phyloP scores from a whole-genome alignment of 2,888 invertebrate species.

The Syrphus vitripennis region DNA sequence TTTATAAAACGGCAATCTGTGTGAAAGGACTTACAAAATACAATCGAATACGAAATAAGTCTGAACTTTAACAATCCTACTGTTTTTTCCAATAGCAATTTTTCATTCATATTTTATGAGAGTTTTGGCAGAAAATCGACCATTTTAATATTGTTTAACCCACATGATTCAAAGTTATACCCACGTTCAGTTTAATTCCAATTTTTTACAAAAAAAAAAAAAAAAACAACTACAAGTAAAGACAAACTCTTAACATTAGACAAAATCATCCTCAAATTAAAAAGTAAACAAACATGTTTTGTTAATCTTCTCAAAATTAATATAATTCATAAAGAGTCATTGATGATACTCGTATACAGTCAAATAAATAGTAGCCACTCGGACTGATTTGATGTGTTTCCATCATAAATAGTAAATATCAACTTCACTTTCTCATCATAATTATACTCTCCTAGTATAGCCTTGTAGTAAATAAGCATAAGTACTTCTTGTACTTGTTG shows the following conservation, averaged over 20 bases:
- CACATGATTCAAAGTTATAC: too few species aligned
- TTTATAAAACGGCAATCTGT: too few species aligned
- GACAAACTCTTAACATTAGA: too few species aligned
- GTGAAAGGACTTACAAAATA: too few species aligned
- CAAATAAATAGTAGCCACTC: neutral
- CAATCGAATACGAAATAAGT: too few species aligned
- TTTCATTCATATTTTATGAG: too few species aligned
- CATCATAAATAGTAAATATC: neutral
- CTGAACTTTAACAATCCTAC: too few species aligned
- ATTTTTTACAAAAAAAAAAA: neutral
- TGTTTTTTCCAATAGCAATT: too few species aligned
- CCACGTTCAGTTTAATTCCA: neutral
- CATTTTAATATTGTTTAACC: too few species aligned
- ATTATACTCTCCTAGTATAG: neutral
- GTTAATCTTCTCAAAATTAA: neutral
- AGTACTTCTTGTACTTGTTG: neutral
- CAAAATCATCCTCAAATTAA: too few species aligned
- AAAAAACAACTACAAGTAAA: too few species aligned
- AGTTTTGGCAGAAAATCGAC: too few species aligned
- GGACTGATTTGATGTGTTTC: neutral
- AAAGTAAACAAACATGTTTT: neutral
- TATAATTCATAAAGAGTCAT: neutral
- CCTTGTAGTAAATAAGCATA: neutral
- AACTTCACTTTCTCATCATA: slow-evolving; percentile 58
- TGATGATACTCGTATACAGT: neutral